Evolutionary conservation across 2,113 vertebrate genomes (phyloP).

Genomic region (Ramphastos sulfuratus): DNA sequence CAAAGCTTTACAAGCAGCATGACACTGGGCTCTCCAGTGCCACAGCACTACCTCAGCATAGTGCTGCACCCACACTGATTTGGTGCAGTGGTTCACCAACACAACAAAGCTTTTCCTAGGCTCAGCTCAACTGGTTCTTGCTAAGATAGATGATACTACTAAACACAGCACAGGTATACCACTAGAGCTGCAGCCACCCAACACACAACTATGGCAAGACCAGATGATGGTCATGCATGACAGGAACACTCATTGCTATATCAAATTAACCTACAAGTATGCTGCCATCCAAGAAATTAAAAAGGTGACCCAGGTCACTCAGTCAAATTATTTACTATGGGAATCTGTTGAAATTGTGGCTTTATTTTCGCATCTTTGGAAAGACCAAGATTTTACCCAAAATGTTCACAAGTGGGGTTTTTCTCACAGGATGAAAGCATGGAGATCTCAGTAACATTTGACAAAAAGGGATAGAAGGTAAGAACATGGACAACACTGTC

Average conservation of each 20-base stretch:
- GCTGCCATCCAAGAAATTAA: background rate
- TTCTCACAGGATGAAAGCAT: background rate
- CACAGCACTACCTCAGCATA: background rate
- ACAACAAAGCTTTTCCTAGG: background rate
- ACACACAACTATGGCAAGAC: background rate
- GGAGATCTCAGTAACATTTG: background rate
- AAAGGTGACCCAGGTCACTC: background rate
- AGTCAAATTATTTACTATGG: background rate
- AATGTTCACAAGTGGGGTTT: background rate
- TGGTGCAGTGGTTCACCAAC: accelerated
- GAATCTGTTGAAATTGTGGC: background rate
- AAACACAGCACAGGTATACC: no score
- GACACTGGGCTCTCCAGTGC: accelerated
- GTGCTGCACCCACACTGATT: no score
- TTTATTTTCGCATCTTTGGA: background rate
- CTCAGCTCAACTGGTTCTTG: background rate
- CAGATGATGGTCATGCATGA: accelerated
- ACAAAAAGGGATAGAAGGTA: background rate
- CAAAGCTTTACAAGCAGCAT: accelerated
- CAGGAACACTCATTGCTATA: background rate
- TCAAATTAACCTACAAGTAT: background rate
- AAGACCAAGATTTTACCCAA: background rate
- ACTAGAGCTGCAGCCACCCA: background rate
- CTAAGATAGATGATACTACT: accelerated
- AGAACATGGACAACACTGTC: background rate